A percentile compares a stretch with the other conserved stretches of the same genome.
phyloP scores from a whole-genome alignment of 2,797 vertebrate species.

The Sebastolobus alascanus region DNA sequence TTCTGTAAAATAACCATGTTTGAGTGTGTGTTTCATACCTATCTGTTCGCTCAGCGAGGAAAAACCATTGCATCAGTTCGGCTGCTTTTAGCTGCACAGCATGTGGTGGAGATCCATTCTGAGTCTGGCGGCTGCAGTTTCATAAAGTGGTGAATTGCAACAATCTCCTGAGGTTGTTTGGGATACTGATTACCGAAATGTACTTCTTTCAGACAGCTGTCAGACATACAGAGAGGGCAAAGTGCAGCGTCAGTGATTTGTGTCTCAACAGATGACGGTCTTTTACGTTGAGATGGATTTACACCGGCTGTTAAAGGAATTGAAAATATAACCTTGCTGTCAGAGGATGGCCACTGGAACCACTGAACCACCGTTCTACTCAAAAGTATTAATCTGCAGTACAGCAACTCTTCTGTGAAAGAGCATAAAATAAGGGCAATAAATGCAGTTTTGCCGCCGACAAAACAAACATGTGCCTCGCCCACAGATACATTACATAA shows the following conservation, averaged over 20 bases:
- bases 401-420: neutral
- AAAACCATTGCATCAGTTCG: slow-evolving; percentile 61
- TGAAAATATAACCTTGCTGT: slow-evolving; percentile 6
- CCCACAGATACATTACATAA: neutral
- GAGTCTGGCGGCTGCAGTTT: slow-evolving; percentile 11
- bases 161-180: slow-evolving; percentile 16
- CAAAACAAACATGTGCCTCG: neutral
- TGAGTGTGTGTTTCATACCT: slow-evolving; percentile 21
- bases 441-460: neutral
- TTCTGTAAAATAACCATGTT: neutral
- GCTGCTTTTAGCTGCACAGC: slow-evolving; percentile 35
- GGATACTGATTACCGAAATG: slow-evolving; percentile 3
- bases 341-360: neutral
- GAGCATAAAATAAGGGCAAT: neutral
- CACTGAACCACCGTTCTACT: neutral
- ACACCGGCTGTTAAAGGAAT: neutral
- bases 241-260: neutral
- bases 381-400: too few species aligned
- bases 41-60: slow-evolving; percentile 29
- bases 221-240: neutral
- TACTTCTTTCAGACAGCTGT: slow-evolving; percentile 12
- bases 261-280: neutral
- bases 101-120: slow-evolving; percentile 19
- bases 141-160: slow-evolving; percentile 18
- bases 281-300: slow-evolving; percentile 18